Percentiles rank a stretch among this genome's conserved stretches.
Evolutionary conservation across 1,140 invertebrate species (phyloP).

Genomic region (Drosophila orosa): DNA sequence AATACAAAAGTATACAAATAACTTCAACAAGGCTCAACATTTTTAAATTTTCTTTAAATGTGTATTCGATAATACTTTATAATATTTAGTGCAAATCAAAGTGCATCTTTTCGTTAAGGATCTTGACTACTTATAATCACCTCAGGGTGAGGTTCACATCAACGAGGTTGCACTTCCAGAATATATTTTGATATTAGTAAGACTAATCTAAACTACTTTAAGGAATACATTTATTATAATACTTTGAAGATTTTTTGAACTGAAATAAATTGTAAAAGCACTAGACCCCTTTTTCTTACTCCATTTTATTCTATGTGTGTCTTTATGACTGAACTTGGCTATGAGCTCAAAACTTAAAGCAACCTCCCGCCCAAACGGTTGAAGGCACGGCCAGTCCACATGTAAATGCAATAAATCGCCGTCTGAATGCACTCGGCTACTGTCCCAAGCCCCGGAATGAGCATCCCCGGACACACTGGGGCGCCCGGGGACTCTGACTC

Average conservation of each 20-base stretch:
- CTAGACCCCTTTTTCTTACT: not conserved
- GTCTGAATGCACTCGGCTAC: constrained; percentile 28
- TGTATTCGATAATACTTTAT: too few species aligned
- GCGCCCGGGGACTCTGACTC: not conserved
- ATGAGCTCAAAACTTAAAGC: not conserved
- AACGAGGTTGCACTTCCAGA: not conserved
- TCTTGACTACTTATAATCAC: not conserved
- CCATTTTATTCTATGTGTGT: not conserved
- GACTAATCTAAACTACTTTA: not conserved
- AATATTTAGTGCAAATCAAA: not conserved
- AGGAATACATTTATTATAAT: not conserved
- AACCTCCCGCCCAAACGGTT: not conserved
- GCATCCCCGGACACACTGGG: not conserved
- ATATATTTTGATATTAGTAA: not conserved
- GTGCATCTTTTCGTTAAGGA: too few species aligned
- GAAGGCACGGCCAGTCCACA: not conserved
- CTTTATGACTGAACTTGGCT: not conserved
- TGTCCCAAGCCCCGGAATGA: constrained; percentile 12
- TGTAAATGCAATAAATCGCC: constrained; percentile 25
- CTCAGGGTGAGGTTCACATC: not conserved
- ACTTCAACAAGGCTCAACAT: not conserved
- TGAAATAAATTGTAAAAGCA: not conserved
- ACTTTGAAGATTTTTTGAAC: too few species aligned
- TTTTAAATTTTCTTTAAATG: not conserved
- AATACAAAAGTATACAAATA: not conserved